Evolutionary conservation across 2,797 vertebrate species (phyloP), one percentile per base, ranked within the genome.

Genomic region (Oreortyx pictus): DNA sequence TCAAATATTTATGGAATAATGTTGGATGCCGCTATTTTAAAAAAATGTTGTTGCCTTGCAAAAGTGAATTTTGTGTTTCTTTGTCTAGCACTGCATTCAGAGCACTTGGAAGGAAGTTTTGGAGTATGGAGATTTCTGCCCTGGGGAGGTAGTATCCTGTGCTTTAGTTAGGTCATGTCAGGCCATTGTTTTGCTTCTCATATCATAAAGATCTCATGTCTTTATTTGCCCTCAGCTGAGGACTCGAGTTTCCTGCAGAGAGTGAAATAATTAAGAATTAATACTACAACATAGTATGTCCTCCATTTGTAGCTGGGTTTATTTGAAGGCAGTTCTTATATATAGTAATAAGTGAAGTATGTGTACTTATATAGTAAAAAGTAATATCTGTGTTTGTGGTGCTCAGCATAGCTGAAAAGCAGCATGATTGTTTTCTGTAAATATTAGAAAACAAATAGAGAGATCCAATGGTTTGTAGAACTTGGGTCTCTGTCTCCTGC

Each of bases 41-140:
- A 92, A 92, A 90, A 86, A 57, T 4, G 23, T 75, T 79, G 60
- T 62, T 89, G 67, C 65, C 37, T 91, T 50, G 64, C 47, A 83
- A 91, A 95, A 96, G 80, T 86, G 82, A 89, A 91, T 93, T 88
- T 95, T 67, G 88, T 89, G 62, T 88, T 90, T 93, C 84, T 92
- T 92, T 95, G 92, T 95, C 71, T 89, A 78, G 44, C 82, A 93
- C 60, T 0, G 0, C 54, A 52, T 76, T 94, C 43, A 76, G 50
- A 92, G 54, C 79, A 83, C 64, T 71, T 86, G 82, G 79, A 90
- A 76, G 90, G 91, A 95, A 95, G 82, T 95, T 93, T 90, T 94
- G 93, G 88, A 88, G 67, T 86, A 88, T 41, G 76, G 81, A 84
- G 86, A 90, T 88, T 94, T 96, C 79, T 94, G 3, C 72, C 39